These are phyloP conservation scores for Eira barbara DNA, from an alignment of 2,113 vertebrate species.

Conservation along the genomic window DNA sequence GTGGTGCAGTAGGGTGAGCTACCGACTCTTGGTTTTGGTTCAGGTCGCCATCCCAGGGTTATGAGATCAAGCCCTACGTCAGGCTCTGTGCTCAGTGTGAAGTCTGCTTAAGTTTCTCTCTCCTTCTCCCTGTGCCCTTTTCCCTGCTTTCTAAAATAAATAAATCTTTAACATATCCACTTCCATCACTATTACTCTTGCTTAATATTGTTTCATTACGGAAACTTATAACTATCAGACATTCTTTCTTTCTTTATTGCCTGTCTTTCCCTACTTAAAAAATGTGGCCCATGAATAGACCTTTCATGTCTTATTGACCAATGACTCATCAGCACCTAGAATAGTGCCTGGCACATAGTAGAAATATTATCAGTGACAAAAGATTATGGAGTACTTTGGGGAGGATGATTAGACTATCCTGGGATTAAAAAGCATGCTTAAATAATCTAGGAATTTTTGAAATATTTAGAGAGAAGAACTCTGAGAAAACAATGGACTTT, in stretches of 20 bases:
- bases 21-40: not conserved
- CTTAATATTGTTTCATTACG: not conserved
- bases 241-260: not conserved
- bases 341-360: not conserved
- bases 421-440: not conserved
- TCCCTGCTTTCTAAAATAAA: not conserved
- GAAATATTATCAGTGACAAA: not conserved
- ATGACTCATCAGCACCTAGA: not conserved
- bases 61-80: not conserved
- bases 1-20: not conserved
- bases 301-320: not conserved
- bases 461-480: slow-evolving; percentile 1
- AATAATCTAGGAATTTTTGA: not conserved
- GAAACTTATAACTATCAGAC: not conserved
- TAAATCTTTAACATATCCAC: not conserved
- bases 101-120: not conserved
- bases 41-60: not conserved
- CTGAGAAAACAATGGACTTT: not conserved
- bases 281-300: not conserved
- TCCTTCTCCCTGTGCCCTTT: not conserved
- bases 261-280: not conserved
- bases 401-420: not conserved
- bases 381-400: not conserved
- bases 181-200: not conserved
- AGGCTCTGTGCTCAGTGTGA: not conserved